Conservation (phyloP, 1,140 invertebrate species). For the Penaeus chinensis region DNA sequence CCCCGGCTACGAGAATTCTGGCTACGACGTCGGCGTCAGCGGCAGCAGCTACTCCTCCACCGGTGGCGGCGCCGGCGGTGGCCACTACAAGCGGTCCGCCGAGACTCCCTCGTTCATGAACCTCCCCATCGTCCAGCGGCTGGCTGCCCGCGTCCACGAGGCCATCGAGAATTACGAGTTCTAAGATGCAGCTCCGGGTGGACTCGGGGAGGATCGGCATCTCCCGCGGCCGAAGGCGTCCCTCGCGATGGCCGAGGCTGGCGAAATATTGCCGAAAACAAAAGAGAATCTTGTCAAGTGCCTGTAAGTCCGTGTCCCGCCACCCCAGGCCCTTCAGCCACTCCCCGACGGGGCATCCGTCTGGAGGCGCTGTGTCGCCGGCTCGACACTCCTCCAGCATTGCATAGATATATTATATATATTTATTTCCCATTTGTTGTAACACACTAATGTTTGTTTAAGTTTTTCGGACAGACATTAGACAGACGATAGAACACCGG, state of each 20-base stretch:
- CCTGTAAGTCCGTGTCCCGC: no score
- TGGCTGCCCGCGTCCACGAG: constrained; percentile 25
- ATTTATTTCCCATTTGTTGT: background rate
- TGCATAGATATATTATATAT: background rate
- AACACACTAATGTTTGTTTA: constrained; percentile 17
- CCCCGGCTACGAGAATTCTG: background rate
- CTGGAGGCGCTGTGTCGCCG: background rate
- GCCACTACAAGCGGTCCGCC: constrained; percentile 43
- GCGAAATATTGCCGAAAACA: no score
- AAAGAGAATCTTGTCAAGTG: no score
- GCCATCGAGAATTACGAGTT: constrained; percentile 44
- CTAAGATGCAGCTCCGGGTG: background rate
- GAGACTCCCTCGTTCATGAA: constrained; percentile 39
- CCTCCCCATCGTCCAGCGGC: constrained; percentile 39
- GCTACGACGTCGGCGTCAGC: background rate
- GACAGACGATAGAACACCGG: background rate
- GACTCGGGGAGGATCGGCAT: no score
- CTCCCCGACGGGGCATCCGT: no score
- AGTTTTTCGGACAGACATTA: background rate
- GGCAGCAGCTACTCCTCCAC: constrained; percentile 27
- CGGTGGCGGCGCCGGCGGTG: background rate
- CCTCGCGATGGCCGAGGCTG: no score
- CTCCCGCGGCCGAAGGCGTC: no score
- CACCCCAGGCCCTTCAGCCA: no score
- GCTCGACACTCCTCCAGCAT: background rate